Percentiles rank a stretch among this genome's conserved stretches.
phyloP scores from a whole-genome alignment of 1,140 invertebrate species.

The Anastrepha ludens region DNA sequence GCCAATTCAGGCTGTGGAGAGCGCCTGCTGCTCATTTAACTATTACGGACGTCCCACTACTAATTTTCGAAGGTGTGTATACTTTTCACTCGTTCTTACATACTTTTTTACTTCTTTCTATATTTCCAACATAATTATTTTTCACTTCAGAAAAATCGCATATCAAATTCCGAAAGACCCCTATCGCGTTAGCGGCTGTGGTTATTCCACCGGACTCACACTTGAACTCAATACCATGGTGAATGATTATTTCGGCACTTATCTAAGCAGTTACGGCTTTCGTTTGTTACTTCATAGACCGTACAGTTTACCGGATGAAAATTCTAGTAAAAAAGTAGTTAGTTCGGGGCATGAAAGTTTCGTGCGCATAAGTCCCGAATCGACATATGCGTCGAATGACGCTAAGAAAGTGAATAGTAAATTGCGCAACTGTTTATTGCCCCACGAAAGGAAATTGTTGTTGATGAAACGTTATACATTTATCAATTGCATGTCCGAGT shows the following conservation, averaged over 20 bases:
- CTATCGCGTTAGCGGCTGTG: conserved; percentile 78
- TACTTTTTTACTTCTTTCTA: too few species aligned
- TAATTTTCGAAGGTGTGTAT: conserved; percentile 68
- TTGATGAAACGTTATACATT: conserved; percentile 77
- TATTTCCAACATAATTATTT: neutral
- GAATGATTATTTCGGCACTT: conserved; percentile 75
- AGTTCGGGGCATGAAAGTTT: conserved; percentile 77
- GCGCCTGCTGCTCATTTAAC: conserved; percentile 81
- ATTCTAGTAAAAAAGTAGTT: conserved; percentile 77
- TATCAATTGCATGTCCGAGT: conserved; percentile 79
- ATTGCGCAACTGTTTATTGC: conserved; percentile 77
- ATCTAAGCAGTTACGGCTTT: conserved; percentile 71
- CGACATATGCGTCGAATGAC: conserved; percentile 77
- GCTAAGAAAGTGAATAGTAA: conserved; percentile 74
- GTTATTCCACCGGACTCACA: conserved; percentile 79
- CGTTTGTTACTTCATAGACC: conserved; percentile 77
- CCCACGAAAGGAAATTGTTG: conserved; percentile 74
- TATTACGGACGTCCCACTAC: conserved; percentile 75
- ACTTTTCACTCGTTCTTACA: neutral
- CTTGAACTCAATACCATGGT: conserved; percentile 76
- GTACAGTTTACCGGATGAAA: conserved; percentile 78
- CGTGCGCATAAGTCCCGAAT: conserved; percentile 77
- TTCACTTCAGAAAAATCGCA: conserved; percentile 65
- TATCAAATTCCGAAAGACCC: conserved; percentile 73
- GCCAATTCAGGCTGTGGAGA: conserved; percentile 76